These are phyloP conservation scores for Alviniconcha strummeri DNA, from an alignment of 2,888 invertebrate species.

Conservation along the genomic window DNA sequence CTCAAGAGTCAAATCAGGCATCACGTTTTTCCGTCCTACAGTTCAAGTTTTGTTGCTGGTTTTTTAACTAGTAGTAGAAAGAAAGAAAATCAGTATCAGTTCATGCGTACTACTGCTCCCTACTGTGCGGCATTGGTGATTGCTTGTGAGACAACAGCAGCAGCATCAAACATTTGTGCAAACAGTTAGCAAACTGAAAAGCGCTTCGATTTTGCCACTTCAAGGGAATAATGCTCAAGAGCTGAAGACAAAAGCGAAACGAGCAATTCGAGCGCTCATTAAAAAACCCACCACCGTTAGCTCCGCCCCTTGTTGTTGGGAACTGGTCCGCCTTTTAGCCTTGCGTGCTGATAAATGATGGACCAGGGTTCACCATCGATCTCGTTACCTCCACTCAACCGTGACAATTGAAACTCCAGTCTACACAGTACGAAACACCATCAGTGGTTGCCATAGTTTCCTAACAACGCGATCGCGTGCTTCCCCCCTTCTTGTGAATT, in stretches of 20 bases:
- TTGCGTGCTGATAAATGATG: background rate
- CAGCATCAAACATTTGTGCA: too few relatives aligned
- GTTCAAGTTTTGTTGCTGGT: too few relatives aligned
- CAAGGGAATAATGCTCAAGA: too few relatives aligned
- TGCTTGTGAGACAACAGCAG: too few relatives aligned
- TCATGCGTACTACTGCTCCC: too few relatives aligned
- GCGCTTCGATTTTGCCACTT: too few relatives aligned
- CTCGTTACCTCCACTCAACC: background rate
- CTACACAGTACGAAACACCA: conserved; percentile 6
- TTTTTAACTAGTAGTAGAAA: too few relatives aligned
- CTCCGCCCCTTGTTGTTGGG: background rate
- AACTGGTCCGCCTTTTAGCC: background rate
- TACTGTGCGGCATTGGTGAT: too few relatives aligned
- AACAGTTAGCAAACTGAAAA: too few relatives aligned
- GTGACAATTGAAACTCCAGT: background rate
- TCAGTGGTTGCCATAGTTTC: conserved; percentile 32
- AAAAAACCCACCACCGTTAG: background rate
- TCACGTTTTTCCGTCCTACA: too few relatives aligned
- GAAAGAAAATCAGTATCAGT: too few relatives aligned
- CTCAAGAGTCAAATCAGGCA: too few relatives aligned
- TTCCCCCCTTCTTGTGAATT: conserved; percentile 30
- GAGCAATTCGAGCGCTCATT: background rate
- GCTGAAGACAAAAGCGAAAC: background rate
- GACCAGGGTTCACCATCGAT: background rate
- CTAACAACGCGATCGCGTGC: conserved; percentile 25